phyloP scores from a whole-genome alignment of 2,113 vertebrate genomes.

The Proteles cristata region DNA sequence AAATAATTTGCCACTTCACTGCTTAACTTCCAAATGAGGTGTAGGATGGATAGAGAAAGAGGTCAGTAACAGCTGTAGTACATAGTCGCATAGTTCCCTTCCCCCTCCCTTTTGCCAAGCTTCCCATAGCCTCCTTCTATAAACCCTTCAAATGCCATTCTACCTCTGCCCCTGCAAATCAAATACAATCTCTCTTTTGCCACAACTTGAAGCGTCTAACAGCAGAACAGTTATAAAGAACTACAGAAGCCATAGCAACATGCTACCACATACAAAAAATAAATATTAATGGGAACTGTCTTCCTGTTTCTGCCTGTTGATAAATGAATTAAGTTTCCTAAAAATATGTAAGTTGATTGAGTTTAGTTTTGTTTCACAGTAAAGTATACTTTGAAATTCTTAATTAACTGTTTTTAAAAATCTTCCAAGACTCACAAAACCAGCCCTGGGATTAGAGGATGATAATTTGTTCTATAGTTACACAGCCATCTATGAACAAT shows the following conservation, averaged over 20 bases:
- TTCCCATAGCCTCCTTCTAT: not conserved
- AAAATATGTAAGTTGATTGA: not conserved
- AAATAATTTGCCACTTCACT: not conserved
- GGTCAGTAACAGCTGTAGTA: not conserved
- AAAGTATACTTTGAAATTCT: not conserved
- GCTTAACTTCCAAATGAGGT: not conserved
- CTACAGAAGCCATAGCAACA: constrained; percentile 27
- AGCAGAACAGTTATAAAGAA: constrained; percentile 40
- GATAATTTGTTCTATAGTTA: not conserved
- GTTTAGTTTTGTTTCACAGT: constrained; percentile 26
- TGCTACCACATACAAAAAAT: not conserved
- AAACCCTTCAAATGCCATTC: constrained; percentile 1
- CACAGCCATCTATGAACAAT: not conserved
- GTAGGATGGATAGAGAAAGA: not conserved
- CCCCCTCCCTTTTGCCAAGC: not conserved
- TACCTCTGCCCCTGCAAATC: not conserved
- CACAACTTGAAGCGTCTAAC: not conserved
- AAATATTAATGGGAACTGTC: not conserved
- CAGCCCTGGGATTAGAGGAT: not conserved
- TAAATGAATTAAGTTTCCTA: not conserved
- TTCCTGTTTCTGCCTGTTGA: not conserved
- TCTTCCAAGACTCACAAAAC: constrained; percentile 41
- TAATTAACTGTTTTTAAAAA: constrained; percentile 3
- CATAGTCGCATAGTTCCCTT: not conserved
- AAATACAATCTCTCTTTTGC: constrained; percentile 18